Conservation (phyloP, 2,797 vertebrate genomes). For the Amphiprion clarkii region DNA sequence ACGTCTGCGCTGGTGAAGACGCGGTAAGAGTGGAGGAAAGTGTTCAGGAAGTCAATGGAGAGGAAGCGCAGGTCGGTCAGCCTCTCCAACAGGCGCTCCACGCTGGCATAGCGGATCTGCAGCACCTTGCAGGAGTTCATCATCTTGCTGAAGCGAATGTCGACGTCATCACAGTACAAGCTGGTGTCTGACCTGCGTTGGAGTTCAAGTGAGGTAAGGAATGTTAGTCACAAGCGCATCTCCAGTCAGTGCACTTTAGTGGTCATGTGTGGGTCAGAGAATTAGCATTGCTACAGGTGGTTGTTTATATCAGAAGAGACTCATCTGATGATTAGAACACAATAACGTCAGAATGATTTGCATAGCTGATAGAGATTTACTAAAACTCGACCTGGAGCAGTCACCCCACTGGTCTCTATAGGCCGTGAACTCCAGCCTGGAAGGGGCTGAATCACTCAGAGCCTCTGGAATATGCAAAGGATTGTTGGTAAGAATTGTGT, state of each 20-base stretch:
- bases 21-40: slow-evolving; percentile 97
- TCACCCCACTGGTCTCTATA: background rate
- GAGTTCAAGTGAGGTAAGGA: slow-evolving; percentile 17
- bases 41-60: slow-evolving; percentile 99
- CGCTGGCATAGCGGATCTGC: slow-evolving; percentile 98
- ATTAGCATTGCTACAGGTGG: slow-evolving; percentile 7
- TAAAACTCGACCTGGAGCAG: too few species aligned
- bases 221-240: background rate
- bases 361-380: too few species aligned
- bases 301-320: background rate
- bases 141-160: slow-evolving; percentile 99
- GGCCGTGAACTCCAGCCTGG: background rate
- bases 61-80: slow-evolving; percentile 97
- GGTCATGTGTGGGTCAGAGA: slow-evolving; percentile 6
- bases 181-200: slow-evolving; percentile 93
- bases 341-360: too few species aligned
- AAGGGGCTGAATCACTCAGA: background rate
- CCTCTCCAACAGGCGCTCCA: slow-evolving; percentile 94
- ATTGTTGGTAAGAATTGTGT: background rate
- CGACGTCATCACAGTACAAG: slow-evolving; percentile 96
- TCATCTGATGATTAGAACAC: background rate
- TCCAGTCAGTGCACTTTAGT: background rate
- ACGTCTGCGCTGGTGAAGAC: slow-evolving; percentile 94
- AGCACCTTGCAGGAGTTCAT: slow-evolving; percentile 99
- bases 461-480: background rate